Evolutionary conservation across 1,140 invertebrate species (phyloP).

Genomic region (Drosophila lini): DNA sequence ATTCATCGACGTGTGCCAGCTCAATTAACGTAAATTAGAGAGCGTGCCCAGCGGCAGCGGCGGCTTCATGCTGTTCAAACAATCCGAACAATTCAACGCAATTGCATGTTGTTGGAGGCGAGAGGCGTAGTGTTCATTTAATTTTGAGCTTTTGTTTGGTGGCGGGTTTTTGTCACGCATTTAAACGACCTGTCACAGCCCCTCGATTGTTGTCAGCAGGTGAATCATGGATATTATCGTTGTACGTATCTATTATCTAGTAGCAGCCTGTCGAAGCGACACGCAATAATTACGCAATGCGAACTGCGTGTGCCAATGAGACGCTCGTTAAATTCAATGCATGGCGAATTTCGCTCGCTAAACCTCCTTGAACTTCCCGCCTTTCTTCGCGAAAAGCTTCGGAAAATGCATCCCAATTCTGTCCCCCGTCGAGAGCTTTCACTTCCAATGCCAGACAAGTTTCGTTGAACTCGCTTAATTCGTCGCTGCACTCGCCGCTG

Average conservation of each 20-base stretch:
- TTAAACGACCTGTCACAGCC: conserved; percentile 45
- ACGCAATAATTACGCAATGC: conserved; percentile 14
- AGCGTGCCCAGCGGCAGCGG: conserved; percentile 44
- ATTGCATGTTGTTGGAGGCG: conserved; percentile 28
- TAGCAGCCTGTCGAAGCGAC: background rate
- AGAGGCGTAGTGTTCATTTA: conserved; percentile 18
- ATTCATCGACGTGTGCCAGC: conserved; percentile 56
- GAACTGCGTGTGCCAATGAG: conserved; percentile 17
- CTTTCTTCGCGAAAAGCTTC: conserved; percentile 21
- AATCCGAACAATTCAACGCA: conserved; percentile 47
- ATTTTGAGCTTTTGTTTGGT: conserved; percentile 42
- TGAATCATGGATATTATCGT: conserved; percentile 32
- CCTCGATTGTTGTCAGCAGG: conserved; percentile 7
- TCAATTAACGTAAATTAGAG: conserved; percentile 74
- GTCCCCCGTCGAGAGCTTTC: conserved; percentile 49
- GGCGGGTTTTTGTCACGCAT: conserved; percentile 44
- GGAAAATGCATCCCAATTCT: conserved; percentile 26
- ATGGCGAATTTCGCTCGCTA: background rate
- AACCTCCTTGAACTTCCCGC: conserved; percentile 26
- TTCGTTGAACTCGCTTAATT: conserved; percentile 60
- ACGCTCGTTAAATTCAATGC: conserved; percentile 18
- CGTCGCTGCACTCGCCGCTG: conserved; percentile 26
- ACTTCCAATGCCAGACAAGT: conserved; percentile 61
- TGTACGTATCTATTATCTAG: conserved; percentile 7
- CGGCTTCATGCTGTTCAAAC: conserved; percentile 39